These are phyloP conservation scores for Hozukius guyotensis DNA, from an alignment of 2,797 vertebrate species.

Conservation along the genomic window DNA sequence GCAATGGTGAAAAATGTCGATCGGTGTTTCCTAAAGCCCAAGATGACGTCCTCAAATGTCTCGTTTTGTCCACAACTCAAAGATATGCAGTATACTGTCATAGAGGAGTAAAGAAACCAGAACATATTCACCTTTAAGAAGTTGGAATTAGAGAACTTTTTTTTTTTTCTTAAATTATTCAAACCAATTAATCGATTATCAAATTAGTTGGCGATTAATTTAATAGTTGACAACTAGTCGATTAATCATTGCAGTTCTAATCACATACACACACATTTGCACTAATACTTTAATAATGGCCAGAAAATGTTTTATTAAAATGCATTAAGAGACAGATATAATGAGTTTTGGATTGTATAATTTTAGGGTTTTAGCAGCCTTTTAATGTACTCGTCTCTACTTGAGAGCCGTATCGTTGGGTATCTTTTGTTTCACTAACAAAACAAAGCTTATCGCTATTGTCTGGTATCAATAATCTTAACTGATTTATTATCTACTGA, in stretches of 20 bases:
- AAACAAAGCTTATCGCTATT: not conserved
- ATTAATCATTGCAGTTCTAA: fast-evolving
- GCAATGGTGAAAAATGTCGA: fast-evolving
- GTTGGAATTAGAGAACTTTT: fast-evolving
- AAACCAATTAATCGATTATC: not conserved
- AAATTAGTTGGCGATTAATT: not conserved
- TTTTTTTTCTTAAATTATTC: not conserved
- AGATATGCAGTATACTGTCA: not conserved
- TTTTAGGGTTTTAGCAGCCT: not conserved
- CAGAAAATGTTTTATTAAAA: not conserved
- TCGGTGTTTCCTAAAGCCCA: not conserved
- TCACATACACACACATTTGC: not conserved
- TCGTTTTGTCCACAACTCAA: not conserved
- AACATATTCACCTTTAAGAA: not conserved
- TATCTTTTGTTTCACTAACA: not conserved
- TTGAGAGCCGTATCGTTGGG: not conserved
- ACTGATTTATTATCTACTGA: not conserved
- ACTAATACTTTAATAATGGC: not conserved
- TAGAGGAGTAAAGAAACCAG: not conserved
- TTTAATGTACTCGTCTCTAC: not conserved
- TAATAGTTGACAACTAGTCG: not conserved
- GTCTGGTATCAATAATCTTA: not conserved
- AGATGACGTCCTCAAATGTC: not conserved
- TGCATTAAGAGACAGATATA: not conserved
- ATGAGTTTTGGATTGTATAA: not conserved